Evolutionary conservation across 2,797 vertebrate species (phyloP).

Genomic region (Sebastes minor): DNA sequence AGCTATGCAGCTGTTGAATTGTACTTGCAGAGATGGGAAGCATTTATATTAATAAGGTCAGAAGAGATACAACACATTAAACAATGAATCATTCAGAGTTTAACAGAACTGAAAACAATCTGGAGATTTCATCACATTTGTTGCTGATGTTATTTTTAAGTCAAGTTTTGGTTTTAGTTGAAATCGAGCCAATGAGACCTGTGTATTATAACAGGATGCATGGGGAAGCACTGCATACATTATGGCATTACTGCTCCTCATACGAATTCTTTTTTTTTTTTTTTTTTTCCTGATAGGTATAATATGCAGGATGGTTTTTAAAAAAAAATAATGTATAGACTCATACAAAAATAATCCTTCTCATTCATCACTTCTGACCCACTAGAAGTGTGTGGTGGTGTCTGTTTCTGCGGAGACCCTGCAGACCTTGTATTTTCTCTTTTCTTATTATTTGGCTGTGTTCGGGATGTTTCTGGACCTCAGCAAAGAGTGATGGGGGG

Average conservation of each 20-base stretch:
- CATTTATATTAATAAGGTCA: conserved; percentile 33
- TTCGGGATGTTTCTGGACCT: not conserved
- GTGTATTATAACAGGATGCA: not conserved
- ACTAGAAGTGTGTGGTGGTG: not conserved
- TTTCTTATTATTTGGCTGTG: not conserved
- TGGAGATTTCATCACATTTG: not conserved
- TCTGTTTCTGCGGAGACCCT: not conserved
- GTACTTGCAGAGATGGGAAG: not conserved
- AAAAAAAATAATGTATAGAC: not conserved
- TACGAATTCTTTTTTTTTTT: not conserved
- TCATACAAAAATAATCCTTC: not conserved
- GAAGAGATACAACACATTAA: conserved; percentile 14
- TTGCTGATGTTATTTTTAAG: not conserved
- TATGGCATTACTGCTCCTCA: not conserved
- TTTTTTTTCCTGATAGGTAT: not conserved
- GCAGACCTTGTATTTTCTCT: not conserved
- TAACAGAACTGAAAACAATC: conserved; percentile 22
- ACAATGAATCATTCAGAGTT: conserved; percentile 16
- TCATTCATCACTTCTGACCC: not conserved
- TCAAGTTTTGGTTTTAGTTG: not conserved
- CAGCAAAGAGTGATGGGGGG: not conserved
- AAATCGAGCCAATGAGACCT: not conserved
- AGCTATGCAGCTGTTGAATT: conserved; percentile 15
- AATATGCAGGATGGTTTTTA: not conserved
- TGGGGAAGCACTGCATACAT: not conserved